Evolutionary conservation across 2,888 invertebrate species (phyloP), one percentile per base, ranked within the genome.

Genomic region (Melitaea athalia): DNA sequence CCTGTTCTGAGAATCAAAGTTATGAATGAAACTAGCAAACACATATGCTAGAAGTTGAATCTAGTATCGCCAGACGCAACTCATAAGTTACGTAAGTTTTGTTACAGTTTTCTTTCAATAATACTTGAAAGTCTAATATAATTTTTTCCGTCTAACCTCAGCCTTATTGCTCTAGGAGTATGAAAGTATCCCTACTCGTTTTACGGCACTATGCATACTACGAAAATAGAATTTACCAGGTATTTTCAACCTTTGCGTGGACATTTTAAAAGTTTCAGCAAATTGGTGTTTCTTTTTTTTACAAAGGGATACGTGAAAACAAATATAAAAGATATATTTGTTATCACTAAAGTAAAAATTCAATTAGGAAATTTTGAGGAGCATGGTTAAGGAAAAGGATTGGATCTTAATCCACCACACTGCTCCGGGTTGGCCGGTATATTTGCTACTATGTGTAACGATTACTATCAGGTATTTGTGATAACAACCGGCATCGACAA

Each of bases 231-330:
- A 50, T 62, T 62, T 62, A 50, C 47, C 49, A 33, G 24, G 49
- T 57, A 57, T 42, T 67, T 62, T 57, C 62, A 61, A 11, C n/a
- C 47, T 62, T 38, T 62, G 31, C 11, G 33, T 50, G 49, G 50
- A 62, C 50, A 62, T 50, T 50, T 43, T 8, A 42, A 57, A 60
- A 15, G 42, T n/a, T 68, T 60, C 17, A 43, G 52, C 47, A 55
- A 64, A 38, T 64, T 57, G 33, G 14, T 49, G 38, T 14, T 57
- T 49, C 57, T 47, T n/a, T n/a, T 3, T 24, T 24, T 24, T 24
- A 33, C 47, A 17, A 47, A 31, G 47, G 38, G 47, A 15, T 45
- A 38, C 8, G 38, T 45, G 45, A 11, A 45, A 45, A 14, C 4
- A 45, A 45, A 45, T 45, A 45, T 8, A 5, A 38, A 38, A 5